phyloP scores from a whole-genome alignment of 1,140 invertebrate genomes.

The Ceratitis capitata region DNA sequence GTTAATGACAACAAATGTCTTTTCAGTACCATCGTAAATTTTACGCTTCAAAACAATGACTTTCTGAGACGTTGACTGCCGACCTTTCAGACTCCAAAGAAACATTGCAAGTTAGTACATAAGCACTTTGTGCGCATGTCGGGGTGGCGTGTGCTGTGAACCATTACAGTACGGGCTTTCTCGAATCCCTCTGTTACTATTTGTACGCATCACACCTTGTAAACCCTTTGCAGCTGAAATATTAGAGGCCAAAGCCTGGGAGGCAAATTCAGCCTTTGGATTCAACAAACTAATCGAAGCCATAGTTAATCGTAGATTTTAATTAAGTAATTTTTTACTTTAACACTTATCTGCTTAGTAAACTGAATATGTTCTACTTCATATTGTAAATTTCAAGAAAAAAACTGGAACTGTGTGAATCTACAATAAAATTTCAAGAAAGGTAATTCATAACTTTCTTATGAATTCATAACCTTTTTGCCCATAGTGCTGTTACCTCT shows the following conservation, averaged over 20 bases:
- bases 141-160: conserved; percentile 97
- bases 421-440: too few species aligned
- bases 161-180: conserved; percentile 91
- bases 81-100: conserved; percentile 99
- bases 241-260: conserved; percentile 96
- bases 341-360: too few species aligned
- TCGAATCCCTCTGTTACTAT: conserved; percentile 96
- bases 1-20: conserved; percentile 96
- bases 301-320: conserved; percentile 70
- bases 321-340: too few species aligned
- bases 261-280: conserved; percentile 99
- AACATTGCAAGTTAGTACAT: conserved; percentile 97
- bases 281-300: conserved; percentile 95
- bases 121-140: conserved; percentile 99
- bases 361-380: too few species aligned
- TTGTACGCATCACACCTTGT: conserved; percentile 98
- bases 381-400: too few species aligned
- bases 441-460: too few species aligned
- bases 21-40: conserved; percentile 87
- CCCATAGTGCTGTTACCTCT: too few species aligned
- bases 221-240: conserved; percentile 97
- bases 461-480: too few species aligned
- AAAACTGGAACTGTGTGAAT: too few species aligned
- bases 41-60: conserved; percentile 96
- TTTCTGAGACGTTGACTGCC: conserved; percentile 95